phyloP scores from a whole-genome alignment of 2,113 vertebrate genomes.

The Hyaena hyaena region DNA sequence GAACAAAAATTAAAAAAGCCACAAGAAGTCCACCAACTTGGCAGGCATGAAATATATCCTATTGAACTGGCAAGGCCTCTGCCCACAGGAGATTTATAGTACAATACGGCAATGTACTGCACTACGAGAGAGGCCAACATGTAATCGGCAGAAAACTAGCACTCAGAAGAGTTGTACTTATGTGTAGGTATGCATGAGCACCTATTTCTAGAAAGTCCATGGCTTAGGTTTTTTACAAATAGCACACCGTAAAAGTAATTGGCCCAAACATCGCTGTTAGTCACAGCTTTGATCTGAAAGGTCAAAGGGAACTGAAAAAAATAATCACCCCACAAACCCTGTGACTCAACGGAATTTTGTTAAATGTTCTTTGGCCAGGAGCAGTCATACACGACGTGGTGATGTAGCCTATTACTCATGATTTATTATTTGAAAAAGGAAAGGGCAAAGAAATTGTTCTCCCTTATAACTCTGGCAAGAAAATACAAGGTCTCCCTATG shows the following conservation, averaged over 20 bases:
- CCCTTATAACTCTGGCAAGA: slow-evolving; percentile 1
- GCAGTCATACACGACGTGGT: background rate
- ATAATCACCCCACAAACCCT: background rate
- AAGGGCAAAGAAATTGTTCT: slow-evolving; percentile 32
- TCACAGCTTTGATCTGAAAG: slow-evolving; percentile 64
- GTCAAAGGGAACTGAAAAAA: slow-evolving; percentile 53
- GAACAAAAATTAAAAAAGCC: slow-evolving; percentile 11
- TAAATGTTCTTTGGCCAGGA: slow-evolving; percentile 46
- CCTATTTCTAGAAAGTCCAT: slow-evolving; percentile 42
- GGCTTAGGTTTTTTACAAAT: slow-evolving; percentile 51
- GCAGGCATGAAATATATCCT: background rate
- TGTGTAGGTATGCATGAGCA: background rate
- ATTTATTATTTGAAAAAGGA: slow-evolving; percentile 53
- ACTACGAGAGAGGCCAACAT: background rate
- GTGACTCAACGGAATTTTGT: slow-evolving; percentile 54
- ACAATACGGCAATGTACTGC: background rate
- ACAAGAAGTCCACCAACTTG: background rate
- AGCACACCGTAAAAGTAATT: slow-evolving; percentile 47
- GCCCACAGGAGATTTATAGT: background rate
- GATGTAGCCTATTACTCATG: background rate
- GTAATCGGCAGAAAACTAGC: slow-evolving; percentile 38
- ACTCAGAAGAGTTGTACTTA: background rate
- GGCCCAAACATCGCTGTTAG: slow-evolving; percentile 44
- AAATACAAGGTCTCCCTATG: slow-evolving; percentile 5
- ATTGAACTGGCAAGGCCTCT: background rate